phyloP scores from a whole-genome alignment of 2,888 invertebrate genomes.

The Tyria jacobaeae region DNA sequence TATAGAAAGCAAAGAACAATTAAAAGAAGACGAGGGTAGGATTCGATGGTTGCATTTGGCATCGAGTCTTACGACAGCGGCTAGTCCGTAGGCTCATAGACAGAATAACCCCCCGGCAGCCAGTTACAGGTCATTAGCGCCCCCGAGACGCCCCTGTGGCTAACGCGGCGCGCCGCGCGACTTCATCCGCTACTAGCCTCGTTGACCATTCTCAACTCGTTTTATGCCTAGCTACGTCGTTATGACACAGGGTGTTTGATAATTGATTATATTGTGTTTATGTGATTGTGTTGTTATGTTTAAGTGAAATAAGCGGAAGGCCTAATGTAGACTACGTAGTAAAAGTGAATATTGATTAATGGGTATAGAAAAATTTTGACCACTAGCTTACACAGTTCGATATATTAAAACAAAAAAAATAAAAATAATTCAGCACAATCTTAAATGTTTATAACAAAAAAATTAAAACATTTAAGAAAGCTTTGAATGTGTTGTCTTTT shows the following conservation, averaged over 20 bases:
- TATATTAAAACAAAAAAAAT: no score
- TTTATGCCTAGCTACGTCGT: no score
- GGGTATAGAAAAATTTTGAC: not conserved
- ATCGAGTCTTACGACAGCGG: conserved; percentile 72
- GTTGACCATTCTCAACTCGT: conserved; percentile 49
- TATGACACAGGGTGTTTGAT: not conserved
- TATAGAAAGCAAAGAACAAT: conserved; percentile 49
- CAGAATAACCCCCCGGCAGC: conserved; percentile 85
- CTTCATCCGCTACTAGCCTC: conserved; percentile 56
- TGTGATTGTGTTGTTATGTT: no score
- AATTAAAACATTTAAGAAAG: not conserved
- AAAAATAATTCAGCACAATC: not conserved
- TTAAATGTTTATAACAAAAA: not conserved
- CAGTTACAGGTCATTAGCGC: conserved; percentile 83
- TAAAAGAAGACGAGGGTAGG: conserved; percentile 59
- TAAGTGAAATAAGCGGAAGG: no score
- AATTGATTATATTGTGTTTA: no score
- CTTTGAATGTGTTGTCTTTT: not conserved
- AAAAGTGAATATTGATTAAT: not conserved
- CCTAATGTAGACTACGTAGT: not conserved
- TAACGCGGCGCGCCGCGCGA: conserved; percentile 68
- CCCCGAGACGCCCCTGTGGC: conserved; percentile 78
- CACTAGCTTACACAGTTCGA: no score
- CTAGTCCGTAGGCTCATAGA: conserved; percentile 76
- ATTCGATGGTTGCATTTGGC: conserved; percentile 61